phyloP scores from a whole-genome alignment of 1,140 invertebrate genomes.

The Magallana ariakensis region DNA sequence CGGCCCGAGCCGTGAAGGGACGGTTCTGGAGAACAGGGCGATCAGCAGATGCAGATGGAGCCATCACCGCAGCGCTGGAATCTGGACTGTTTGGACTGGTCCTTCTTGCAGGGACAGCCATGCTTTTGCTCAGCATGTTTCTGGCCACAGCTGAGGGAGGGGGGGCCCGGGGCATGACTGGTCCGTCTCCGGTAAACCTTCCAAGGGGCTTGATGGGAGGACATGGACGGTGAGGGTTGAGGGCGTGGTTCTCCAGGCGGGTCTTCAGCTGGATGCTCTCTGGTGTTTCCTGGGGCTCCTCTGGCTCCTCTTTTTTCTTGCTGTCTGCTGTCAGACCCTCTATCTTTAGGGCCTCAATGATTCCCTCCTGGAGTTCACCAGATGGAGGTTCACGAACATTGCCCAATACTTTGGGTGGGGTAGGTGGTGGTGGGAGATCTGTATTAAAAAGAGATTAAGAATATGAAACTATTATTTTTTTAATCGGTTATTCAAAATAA shows the following conservation, averaged over 20 bases:
- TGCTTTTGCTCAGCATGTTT: background rate
- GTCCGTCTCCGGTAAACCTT: background rate
- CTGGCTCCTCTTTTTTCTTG: constrained; percentile 5
- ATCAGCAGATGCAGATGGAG: constrained; percentile 5
- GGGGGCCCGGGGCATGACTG: background rate
- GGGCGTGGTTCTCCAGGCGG: constrained; percentile 3
- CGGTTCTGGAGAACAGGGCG: constrained; percentile 27
- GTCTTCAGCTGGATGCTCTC: constrained; percentile 3
- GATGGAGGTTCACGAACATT: background rate
- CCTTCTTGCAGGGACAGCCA: constrained; percentile 51
- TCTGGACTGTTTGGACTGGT: constrained; percentile 51
- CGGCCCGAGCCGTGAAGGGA: constrained; percentile 47
- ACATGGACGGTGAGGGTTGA: background rate
- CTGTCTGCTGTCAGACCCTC: constrained; percentile 1
- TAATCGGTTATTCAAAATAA: background rate
- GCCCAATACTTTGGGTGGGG: constrained; percentile 14
- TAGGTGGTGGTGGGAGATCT: constrained; percentile 26
- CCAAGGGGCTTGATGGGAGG: constrained; percentile 24
- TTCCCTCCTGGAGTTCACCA: background rate
- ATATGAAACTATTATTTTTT: background rate
- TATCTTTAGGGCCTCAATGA: background rate
- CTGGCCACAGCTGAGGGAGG: constrained; percentile 28
- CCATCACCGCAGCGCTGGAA: constrained; percentile 29
- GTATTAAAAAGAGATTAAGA: background rate
- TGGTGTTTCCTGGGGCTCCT: background rate